These are phyloP conservation scores for Aselliscus stoliczkanus DNA, from an alignment of 2,797 vertebrate species.

Conservation along the genomic window DNA sequence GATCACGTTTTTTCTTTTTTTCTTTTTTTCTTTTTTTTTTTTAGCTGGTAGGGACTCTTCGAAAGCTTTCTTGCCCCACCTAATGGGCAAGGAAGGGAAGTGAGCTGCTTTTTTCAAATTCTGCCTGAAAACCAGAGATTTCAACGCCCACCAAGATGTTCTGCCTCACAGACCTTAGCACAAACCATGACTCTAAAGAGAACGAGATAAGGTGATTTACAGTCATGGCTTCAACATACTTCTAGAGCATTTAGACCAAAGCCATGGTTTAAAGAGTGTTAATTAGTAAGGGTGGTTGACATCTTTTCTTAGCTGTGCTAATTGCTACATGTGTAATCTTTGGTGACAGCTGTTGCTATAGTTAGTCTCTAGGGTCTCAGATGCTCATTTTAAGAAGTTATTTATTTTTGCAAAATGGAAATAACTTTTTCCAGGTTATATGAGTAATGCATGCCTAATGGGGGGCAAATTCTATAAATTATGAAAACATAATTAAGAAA, in stretches of 20 bases:
- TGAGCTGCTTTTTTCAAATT: neutral
- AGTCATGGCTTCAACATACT: neutral
- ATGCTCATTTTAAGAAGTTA: conserved; percentile 6
- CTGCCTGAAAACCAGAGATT: neutral
- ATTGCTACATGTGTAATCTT: conserved; percentile 25
- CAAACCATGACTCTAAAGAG: conserved; percentile 3
- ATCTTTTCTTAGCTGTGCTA: conserved; percentile 24
- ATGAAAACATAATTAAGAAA: neutral
- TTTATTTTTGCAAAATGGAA: conserved; percentile 30
- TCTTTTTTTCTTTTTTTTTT: too few relatives aligned
- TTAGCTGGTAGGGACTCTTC: neutral
- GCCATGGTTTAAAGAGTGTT: neutral
- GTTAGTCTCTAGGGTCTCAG: conserved; percentile 30
- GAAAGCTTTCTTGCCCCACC: conserved; percentile 64
- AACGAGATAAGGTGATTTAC: neutral
- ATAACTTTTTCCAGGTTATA: neutral
- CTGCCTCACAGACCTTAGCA: neutral
- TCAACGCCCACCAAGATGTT: neutral
- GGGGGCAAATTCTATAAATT: neutral
- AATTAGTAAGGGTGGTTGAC: neutral
- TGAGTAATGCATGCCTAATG: neutral
- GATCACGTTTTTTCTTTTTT: neutral
- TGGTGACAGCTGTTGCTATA: conserved; percentile 4
- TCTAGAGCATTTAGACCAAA: neutral
- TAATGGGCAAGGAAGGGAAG: conserved; percentile 48